Evolutionary conservation across 2,797 vertebrate genomes (phyloP).

Genomic region (Lemur catta): DNA sequence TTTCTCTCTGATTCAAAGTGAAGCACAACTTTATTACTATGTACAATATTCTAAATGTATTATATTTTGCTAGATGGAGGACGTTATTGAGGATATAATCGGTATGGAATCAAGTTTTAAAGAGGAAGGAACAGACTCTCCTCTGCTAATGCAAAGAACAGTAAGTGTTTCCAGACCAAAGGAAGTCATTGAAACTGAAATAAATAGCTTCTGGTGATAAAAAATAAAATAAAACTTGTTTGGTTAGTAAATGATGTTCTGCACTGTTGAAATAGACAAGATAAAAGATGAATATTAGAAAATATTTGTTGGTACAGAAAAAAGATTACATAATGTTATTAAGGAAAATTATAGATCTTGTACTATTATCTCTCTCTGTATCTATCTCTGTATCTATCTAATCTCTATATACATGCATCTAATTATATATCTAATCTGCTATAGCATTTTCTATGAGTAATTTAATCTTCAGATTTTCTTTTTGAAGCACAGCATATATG

Average conservation of each 20-base stretch:
- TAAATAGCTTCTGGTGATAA: background rate
- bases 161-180: slow-evolving; percentile 87
- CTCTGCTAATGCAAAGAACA: slow-evolving; percentile 93
- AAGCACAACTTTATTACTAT: slow-evolving; percentile 32
- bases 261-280: background rate
- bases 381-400: background rate
- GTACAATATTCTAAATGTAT: slow-evolving; percentile 58
- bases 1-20: background rate
- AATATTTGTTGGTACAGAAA: background rate
- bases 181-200: background rate
- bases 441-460: slow-evolving; percentile 3
- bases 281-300: background rate
- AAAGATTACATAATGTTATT: background rate
- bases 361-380: background rate
- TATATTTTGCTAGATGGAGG: slow-evolving; percentile 91
- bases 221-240: background rate
- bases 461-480: slow-evolving; percentile 42
- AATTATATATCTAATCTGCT: background rate
- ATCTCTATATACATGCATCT: background rate
- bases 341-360: background rate
- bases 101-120: slow-evolving; percentile 94
- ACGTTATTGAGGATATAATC: slow-evolving; percentile 96
- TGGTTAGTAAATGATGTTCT: background rate
- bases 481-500: background rate
- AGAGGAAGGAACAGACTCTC: slow-evolving; percentile 91